These are phyloP conservation scores for Laticauda colubrina DNA, from an alignment of 2,113 vertebrate species.

Conservation along the genomic window DNA sequence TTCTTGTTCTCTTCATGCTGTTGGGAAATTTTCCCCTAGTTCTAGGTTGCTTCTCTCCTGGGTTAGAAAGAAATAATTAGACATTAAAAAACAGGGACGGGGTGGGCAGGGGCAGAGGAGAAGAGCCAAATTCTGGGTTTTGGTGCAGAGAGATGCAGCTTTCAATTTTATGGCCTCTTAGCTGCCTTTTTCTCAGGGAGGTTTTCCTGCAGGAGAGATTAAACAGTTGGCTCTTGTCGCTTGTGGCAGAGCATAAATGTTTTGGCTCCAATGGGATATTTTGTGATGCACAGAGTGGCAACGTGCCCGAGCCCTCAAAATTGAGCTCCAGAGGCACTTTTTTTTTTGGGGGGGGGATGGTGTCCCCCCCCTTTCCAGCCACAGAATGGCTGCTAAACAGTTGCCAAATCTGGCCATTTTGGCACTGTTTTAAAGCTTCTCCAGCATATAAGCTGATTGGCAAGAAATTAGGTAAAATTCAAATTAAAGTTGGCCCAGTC, in stretches of 20 bases:
- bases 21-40: too few species aligned
- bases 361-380: not conserved
- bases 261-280: not conserved
- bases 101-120: too few species aligned
- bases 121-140: not conserved
- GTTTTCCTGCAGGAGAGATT: not conserved
- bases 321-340: not conserved
- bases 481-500: not conserved
- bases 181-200: not conserved
- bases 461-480: not conserved
- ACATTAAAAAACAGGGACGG: accelerated
- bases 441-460: not conserved
- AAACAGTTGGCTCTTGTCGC: not conserved
- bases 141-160: not conserved
- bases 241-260: not conserved
- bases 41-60: too few species aligned
- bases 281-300: not conserved
- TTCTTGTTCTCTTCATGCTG: too few species aligned
- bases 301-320: not conserved
- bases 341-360: not conserved
- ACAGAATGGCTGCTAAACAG: not conserved
- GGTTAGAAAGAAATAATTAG: too few species aligned
- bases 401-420: not conserved
- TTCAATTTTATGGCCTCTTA: too few species aligned
- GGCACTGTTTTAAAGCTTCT: not conserved